Evolutionary conservation across 1,140 invertebrate species (phyloP).

Genomic region (Psilanteris sp.): DNA sequence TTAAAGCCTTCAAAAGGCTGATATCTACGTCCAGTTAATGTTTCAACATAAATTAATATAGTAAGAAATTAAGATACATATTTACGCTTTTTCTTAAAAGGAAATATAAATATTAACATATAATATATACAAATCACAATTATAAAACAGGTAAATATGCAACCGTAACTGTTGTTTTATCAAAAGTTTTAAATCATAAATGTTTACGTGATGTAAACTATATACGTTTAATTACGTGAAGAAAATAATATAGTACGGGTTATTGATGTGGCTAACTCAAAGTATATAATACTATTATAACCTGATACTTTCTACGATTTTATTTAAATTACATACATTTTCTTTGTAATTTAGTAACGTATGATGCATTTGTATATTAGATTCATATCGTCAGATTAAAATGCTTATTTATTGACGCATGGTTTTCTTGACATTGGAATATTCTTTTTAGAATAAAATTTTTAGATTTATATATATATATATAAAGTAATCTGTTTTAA

Average conservation of each 20-base stretch:
- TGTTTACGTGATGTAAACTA: constrained; percentile 14
- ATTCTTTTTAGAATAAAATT: no score
- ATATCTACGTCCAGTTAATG: constrained; percentile 58
- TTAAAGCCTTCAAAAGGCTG: constrained; percentile 43
- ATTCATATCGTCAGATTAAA: no score
- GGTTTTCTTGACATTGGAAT: no score
- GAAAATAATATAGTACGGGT: constrained; percentile 21
- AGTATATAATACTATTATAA: no score
- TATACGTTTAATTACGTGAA: constrained; percentile 6
- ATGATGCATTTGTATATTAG: no score
- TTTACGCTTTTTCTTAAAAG: constrained; percentile 44
- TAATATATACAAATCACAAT: not conserved
- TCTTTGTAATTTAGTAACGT: no score
- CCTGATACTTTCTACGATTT: no score
- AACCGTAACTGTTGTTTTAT: constrained; percentile 18
- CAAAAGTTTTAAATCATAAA: constrained; percentile 10
- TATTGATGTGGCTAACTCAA: constrained; percentile 21
- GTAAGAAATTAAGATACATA: constrained; percentile 8
- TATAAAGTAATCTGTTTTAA: no score
- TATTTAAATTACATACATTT: no score
- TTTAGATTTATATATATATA: no score
- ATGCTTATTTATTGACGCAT: no score
- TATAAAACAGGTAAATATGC: constrained; percentile 22
- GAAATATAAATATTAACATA: constrained; percentile 17
- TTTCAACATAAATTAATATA: constrained; percentile 48